A percentile compares a stretch with the other conserved stretches of the same genome.
phyloP scores from a whole-genome alignment of 1,140 invertebrate genomes.

The Dufourea novaeangliae region DNA sequence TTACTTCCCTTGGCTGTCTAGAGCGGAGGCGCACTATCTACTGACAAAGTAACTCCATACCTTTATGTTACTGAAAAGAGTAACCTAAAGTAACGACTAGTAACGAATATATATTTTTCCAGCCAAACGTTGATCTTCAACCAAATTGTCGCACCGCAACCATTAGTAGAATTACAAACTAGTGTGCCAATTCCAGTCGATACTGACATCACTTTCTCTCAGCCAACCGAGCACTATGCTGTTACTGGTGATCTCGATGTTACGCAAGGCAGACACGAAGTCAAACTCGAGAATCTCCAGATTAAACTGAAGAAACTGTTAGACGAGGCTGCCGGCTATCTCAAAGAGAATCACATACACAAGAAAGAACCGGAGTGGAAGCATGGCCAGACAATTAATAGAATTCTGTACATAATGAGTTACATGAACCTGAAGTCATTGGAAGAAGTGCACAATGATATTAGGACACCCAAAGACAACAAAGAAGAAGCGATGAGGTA shows the following conservation, averaged over 20 bases:
- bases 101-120: slow-evolving; percentile 57
- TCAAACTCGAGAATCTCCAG: slow-evolving; percentile 66
- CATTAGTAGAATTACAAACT: slow-evolving; percentile 22
- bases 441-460: slow-evolving; percentile 63
- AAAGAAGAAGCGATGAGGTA: slow-evolving; percentile 60
- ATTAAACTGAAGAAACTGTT: slow-evolving; percentile 73
- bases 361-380: slow-evolving; percentile 70
- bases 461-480: slow-evolving; percentile 52
- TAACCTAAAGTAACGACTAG: too few species aligned
- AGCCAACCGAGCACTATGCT: slow-evolving; percentile 53
- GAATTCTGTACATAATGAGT: slow-evolving; percentile 68
- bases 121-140: slow-evolving; percentile 77
- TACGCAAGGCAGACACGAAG: slow-evolving; percentile 70
- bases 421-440: slow-evolving; percentile 72
- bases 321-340: slow-evolving; percentile 70
- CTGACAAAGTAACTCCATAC: slow-evolving; percentile 70
- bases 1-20: slow-evolving; percentile 75
- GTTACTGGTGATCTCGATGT: slow-evolving; percentile 66
- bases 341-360: slow-evolving; percentile 75
- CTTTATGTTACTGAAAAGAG: too few species aligned
- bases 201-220: slow-evolving; percentile 67
- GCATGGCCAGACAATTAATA: slow-evolving; percentile 74
- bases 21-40: slow-evolving; percentile 75
- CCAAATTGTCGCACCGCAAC: slow-evolving; percentile 36
- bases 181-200: slow-evolving; percentile 49